phyloP scores from a whole-genome alignment of 2,797 vertebrate species.

The Otus scops region DNA sequence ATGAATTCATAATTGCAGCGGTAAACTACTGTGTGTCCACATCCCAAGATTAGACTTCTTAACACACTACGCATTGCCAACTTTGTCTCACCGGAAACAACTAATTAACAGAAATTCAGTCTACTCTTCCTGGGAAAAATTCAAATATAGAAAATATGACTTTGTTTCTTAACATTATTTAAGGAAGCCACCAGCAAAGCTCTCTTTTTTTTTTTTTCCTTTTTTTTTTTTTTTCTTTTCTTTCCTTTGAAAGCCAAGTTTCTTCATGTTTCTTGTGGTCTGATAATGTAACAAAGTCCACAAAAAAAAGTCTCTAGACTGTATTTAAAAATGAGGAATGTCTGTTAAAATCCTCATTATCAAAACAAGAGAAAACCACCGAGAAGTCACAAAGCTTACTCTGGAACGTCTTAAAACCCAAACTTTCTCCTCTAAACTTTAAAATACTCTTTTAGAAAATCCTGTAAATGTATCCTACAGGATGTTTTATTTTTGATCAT shows the following conservation, averaged over 20 bases:
- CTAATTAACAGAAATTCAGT: not conserved
- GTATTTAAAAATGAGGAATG: not conserved
- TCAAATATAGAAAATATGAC: not conserved
- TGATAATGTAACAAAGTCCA: not conserved
- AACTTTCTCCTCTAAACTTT: not conserved
- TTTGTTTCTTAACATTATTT: not conserved
- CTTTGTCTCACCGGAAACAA: not conserved
- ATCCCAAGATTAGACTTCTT: not conserved
- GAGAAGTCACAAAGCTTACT: not conserved
- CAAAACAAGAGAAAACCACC: not conserved
- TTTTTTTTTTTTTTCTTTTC: not conserved
- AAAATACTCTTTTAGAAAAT: not conserved
- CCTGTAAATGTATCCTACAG: not conserved
- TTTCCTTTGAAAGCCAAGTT: not conserved
- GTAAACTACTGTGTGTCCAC: not conserved
- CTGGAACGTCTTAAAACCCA: not conserved
- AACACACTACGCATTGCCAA: not conserved
- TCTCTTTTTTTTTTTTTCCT: not conserved
- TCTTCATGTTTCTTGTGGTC: not conserved
- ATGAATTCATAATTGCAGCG: not conserved
- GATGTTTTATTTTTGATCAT: not conserved
- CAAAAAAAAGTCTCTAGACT: not conserved
- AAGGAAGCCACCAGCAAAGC: not conserved
- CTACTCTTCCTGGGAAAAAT: not conserved
- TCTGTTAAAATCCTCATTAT: not conserved